A percentile compares a stretch with the other conserved stretches of the same genome.
Conservation (phyloP, 1,140 invertebrate species). For the Papilio dardanus region DNA sequence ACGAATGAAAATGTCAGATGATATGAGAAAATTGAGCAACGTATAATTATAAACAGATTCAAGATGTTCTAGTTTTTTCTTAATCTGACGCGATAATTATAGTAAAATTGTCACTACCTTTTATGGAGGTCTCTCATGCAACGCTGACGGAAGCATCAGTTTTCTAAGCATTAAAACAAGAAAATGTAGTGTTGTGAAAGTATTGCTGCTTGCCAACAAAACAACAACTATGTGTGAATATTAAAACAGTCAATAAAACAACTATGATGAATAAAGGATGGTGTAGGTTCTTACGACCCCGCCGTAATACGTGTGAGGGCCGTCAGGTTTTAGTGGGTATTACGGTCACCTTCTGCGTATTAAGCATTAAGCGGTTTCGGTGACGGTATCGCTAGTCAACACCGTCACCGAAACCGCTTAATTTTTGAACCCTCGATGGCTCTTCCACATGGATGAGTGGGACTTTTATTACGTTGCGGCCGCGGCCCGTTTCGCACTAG, state of each 20-base stretch:
- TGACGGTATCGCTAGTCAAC: no score
- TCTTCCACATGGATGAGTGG: no score
- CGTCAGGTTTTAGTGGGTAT: no score
- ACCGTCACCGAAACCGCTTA: no score
- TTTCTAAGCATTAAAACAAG: slow-evolving; percentile 50
- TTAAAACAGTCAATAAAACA: not conserved
- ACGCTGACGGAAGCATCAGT: slow-evolving; percentile 59
- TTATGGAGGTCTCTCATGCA: slow-evolving; percentile 47
- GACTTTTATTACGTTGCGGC: no score
- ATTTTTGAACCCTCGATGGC: no score
- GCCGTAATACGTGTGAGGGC: no score
- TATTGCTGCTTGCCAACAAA: slow-evolving; percentile 20
- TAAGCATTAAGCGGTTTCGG: no score
- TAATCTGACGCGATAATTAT: slow-evolving; percentile 49
- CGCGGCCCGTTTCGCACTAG: no score
- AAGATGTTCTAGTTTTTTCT: slow-evolving; percentile 58
- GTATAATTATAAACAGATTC: slow-evolving; percentile 45
- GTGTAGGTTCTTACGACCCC: not conserved
- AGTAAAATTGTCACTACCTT: slow-evolving; percentile 58
- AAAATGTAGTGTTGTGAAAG: slow-evolving; percentile 48
- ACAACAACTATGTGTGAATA: not conserved
- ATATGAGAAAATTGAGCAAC: slow-evolving; percentile 1
- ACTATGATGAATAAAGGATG: not conserved
- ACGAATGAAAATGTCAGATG: slow-evolving; percentile 4
- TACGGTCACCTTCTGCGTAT: no score